phyloP scores from a whole-genome alignment of 1,140 invertebrate species.

The Drosophila athabasca region DNA sequence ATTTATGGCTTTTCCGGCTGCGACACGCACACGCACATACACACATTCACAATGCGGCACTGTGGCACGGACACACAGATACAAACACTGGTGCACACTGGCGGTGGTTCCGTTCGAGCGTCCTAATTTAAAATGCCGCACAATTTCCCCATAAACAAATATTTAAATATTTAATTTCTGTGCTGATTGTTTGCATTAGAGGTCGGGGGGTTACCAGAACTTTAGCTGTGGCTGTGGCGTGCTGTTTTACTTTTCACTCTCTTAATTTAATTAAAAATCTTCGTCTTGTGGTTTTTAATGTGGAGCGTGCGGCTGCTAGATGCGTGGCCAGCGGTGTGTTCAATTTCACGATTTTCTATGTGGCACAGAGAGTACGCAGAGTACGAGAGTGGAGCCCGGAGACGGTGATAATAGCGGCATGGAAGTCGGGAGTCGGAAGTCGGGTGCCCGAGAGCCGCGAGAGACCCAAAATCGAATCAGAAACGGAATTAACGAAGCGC shows the following conservation, averaged over 20 bases:
- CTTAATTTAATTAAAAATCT: slow-evolving; percentile 52
- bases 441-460: background rate
- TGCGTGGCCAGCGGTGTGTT: slow-evolving; percentile 19
- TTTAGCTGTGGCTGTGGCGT: background rate
- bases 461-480: background rate
- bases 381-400: slow-evolving; percentile 7
- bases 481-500: slow-evolving; percentile 23
- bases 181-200: slow-evolving; percentile 44
- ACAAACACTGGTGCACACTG: slow-evolving; percentile 35
- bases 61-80: slow-evolving; percentile 22
- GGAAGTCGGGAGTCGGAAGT: background rate
- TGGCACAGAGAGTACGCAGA: slow-evolving; percentile 29
- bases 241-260: slow-evolving; percentile 40
- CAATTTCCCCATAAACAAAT: slow-evolving; percentile 48
- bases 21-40: slow-evolving; percentile 18
- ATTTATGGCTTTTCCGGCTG: slow-evolving; percentile 42
- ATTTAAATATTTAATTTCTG: slow-evolving; percentile 53
- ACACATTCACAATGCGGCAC: background rate
- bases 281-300: slow-evolving; percentile 16
- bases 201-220: no score
- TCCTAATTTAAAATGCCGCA: slow-evolving; percentile 56
- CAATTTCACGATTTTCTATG: slow-evolving; percentile 47
- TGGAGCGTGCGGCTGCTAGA: slow-evolving; percentile 2
- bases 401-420: background rate
- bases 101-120: slow-evolving; percentile 11